Conservation (phyloP, 92 coral and sea anemone genomes). For the Montipora capitata region DNA sequence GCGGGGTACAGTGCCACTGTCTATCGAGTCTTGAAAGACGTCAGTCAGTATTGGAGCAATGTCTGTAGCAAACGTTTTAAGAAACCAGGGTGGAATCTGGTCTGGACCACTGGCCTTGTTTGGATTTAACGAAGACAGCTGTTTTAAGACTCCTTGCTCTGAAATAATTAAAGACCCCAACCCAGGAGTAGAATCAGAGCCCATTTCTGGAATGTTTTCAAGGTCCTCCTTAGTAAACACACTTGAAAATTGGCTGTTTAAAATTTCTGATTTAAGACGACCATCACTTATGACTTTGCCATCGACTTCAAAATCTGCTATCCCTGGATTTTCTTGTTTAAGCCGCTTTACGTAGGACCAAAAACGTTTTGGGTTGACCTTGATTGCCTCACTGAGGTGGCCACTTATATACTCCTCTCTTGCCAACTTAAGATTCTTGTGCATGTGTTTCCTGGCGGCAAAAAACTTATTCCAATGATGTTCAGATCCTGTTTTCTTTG, state of each 20-base stretch:
- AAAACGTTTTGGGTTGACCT: background rate
- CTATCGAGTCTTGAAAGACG: slow-evolving; percentile 26
- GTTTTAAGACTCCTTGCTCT: slow-evolving; percentile 2
- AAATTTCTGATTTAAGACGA: slow-evolving; percentile 27
- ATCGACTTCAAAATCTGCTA: slow-evolving; percentile 30
- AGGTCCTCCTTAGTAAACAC: slow-evolving; percentile 23
- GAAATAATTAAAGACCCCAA: slow-evolving; percentile 23
- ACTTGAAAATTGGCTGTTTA: slow-evolving; percentile 30
- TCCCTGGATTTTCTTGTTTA: slow-evolving; percentile 33
- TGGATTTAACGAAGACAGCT: slow-evolving; percentile 13
- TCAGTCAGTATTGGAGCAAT: background rate
- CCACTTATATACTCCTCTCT: slow-evolving; percentile 39
- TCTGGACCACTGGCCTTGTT: slow-evolving; percentile 53
- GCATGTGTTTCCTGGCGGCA: slow-evolving; percentile 54
- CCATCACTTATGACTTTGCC: slow-evolving; percentile 6
- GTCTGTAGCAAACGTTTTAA: slow-evolving; percentile 26
- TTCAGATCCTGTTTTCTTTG: slow-evolving; percentile 45
- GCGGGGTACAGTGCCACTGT: slow-evolving; percentile 7
- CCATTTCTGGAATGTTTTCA: slow-evolving; percentile 10
- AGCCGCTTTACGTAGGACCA: slow-evolving; percentile 29
- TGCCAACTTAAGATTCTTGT: slow-evolving; percentile 36
- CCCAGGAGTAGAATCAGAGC: slow-evolving; percentile 23
- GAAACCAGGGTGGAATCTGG: slow-evolving; percentile 42
- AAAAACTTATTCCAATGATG: slow-evolving; percentile 47
- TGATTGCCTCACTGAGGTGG: slow-evolving; percentile 6